Percentiles rank a stretch among this genome's conserved stretches.
These are phyloP conservation scores for Tiliacea citrago DNA, from an alignment of 2,888 invertebrate species.

Conservation along the genomic window DNA sequence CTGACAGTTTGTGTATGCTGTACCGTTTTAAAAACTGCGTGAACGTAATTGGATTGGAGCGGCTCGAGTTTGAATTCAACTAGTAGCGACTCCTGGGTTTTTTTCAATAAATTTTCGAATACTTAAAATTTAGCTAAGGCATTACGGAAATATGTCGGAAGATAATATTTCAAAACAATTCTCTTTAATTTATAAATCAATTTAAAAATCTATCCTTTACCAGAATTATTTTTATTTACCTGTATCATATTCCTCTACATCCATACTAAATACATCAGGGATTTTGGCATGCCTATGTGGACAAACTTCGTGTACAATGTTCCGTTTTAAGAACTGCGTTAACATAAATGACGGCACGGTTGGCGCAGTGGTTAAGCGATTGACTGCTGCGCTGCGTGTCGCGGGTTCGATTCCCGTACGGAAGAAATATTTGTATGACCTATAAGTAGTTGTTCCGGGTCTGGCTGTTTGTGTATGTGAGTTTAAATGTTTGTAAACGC, in stretches of 20 bases:
- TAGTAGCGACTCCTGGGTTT: neutral
- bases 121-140: constrained; percentile 30
- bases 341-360: constrained; percentile 44
- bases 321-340: constrained; percentile 39
- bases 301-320: neutral
- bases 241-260: constrained; percentile 53
- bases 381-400: too few species aligned
- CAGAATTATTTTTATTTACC: constrained; percentile 57
- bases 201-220: constrained; percentile 29
- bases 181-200: neutral
- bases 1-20: constrained; percentile 14
- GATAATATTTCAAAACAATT: neutral
- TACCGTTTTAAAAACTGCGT: constrained; percentile 46
- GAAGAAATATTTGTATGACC: too few species aligned
- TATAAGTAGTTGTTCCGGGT: too few species aligned
- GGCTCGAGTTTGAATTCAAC: constrained; percentile 31
- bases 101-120: constrained; percentile 14
- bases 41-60: constrained; percentile 46
- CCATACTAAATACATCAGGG: constrained; percentile 59
- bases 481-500: too few species aligned
- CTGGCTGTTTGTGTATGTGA: too few species aligned
- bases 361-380: too few species aligned
- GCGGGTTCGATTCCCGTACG: too few species aligned
- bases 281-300: too few species aligned
- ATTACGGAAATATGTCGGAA: constrained; percentile 55